phyloP scores from a whole-genome alignment of 2,888 invertebrate species.

The Octonoba sinensis region DNA sequence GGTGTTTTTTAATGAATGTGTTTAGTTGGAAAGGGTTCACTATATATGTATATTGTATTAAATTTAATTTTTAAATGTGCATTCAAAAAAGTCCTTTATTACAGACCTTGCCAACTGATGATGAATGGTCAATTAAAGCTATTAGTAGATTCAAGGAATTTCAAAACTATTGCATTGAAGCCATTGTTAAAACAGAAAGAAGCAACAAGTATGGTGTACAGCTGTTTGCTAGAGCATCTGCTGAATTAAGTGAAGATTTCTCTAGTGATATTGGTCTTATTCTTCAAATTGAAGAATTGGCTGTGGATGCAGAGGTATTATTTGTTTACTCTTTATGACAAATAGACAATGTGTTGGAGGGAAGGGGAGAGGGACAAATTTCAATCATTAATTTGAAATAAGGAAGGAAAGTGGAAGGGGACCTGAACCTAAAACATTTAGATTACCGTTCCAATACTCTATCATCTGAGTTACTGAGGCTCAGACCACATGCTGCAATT shows the following conservation, averaged over 20 bases:
- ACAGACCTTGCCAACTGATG: conserved; percentile 31
- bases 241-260: conserved; percentile 26
- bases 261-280: conserved; percentile 26
- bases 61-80: too few relatives aligned
- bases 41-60: too few relatives aligned
- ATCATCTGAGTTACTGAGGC: too few relatives aligned
- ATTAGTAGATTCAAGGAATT: conserved; percentile 38
- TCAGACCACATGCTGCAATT: too few relatives aligned
- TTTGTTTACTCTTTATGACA: background rate
- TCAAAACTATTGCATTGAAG: conserved; percentile 23
- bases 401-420: too few relatives aligned
- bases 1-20: too few relatives aligned
- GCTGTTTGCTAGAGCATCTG: conserved; percentile 21
- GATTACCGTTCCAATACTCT: too few relatives aligned
- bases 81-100: background rate
- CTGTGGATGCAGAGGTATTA: conserved; percentile 3
- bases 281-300: conserved; percentile 37
- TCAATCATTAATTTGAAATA: too few relatives aligned
- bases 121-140: conserved; percentile 20
- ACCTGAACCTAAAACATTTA: too few relatives aligned
- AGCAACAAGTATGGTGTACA: conserved; percentile 32
- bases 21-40: too few relatives aligned
- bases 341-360: too few relatives aligned
- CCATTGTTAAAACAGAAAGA: conserved; percentile 11
- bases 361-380: too few relatives aligned